These are phyloP conservation scores for Drosophila paulistorum DNA, from an alignment of 1,140 invertebrate genomes.

Conservation along the genomic window DNA sequence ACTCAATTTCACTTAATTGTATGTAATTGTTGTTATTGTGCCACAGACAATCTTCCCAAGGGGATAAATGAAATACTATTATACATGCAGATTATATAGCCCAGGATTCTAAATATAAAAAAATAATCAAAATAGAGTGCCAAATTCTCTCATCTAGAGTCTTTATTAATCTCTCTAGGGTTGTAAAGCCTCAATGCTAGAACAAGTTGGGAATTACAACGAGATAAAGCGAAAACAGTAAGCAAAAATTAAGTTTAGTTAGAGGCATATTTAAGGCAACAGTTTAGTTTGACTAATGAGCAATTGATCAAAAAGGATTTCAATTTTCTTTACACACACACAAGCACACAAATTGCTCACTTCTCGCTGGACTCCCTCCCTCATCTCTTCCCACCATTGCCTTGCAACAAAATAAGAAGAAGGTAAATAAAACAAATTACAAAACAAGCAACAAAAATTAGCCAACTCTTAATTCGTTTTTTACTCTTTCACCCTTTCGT, in stretches of 20 bases:
- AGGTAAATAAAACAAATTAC: slow-evolving; percentile 55
- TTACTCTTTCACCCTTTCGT: not conserved
- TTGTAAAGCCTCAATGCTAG: too few relatives aligned
- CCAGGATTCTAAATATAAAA: not conserved
- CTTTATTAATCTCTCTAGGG: too few relatives aligned
- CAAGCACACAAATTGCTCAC: not conserved
- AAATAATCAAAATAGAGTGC: too few relatives aligned
- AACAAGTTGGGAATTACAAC: too few relatives aligned
- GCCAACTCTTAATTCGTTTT: slow-evolving; percentile 17
- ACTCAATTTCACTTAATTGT: slow-evolving; percentile 77
- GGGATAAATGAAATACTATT: not conserved
- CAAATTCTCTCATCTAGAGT: too few relatives aligned
- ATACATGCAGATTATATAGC: not conserved
- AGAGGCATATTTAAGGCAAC: too few relatives aligned
- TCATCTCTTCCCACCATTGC: too few relatives aligned
- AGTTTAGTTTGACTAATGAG: too few relatives aligned
- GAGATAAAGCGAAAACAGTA: too few relatives aligned
- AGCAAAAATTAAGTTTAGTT: too few relatives aligned
- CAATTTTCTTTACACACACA: not conserved
- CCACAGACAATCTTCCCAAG: slow-evolving; percentile 15
- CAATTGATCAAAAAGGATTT: not conserved
- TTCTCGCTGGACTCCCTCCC: not conserved
- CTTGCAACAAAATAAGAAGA: not conserved
- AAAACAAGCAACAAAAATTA: slow-evolving; percentile 48
- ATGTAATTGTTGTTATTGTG: slow-evolving; percentile 70